Evolutionary conservation across 1,140 invertebrate genomes (phyloP).

Genomic region (Caerostris darwini): DNA sequence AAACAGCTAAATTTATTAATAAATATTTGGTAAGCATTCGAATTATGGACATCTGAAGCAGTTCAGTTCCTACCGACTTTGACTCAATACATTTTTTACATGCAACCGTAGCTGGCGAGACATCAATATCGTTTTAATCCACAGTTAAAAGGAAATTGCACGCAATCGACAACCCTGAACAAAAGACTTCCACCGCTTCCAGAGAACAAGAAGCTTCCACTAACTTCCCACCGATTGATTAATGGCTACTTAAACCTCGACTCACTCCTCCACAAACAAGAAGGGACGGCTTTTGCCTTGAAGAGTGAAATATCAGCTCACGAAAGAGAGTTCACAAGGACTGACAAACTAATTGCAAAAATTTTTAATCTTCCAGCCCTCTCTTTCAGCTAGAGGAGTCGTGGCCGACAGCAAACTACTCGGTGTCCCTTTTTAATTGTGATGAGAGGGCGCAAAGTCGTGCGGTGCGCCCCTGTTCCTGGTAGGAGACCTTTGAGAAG

Average conservation of each 20-base stretch:
- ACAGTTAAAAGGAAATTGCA: not conserved
- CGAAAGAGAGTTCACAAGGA: slow-evolving; percentile 21
- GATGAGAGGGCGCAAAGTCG: not conserved
- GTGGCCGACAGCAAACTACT: slow-evolving; percentile 15
- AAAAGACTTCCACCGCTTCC: not conserved
- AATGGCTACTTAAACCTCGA: slow-evolving; percentile 24
- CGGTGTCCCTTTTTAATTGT: slow-evolving; percentile 58
- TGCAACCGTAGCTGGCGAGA: not conserved
- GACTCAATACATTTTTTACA: too few species aligned
- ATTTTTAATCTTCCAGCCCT: slow-evolving; percentile 36
- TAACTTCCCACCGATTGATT: not conserved
- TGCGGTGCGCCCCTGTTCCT: not conserved
- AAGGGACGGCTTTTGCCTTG: not conserved
- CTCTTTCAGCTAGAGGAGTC: not conserved
- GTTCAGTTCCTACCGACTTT: too few species aligned
- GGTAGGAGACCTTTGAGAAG: not conserved
- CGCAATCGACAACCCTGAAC: not conserved
- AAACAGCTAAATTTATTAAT: too few species aligned
- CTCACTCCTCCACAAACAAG: not conserved
- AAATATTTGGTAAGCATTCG: too few species aligned
- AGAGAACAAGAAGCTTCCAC: not conserved
- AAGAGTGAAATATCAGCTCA: not conserved
- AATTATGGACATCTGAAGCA: too few species aligned
- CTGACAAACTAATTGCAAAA: slow-evolving; percentile 39
- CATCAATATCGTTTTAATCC: not conserved